These are phyloP conservation scores for Laticauda colubrina DNA, from an alignment of 2,113 vertebrate genomes.

Conservation along the genomic window DNA sequence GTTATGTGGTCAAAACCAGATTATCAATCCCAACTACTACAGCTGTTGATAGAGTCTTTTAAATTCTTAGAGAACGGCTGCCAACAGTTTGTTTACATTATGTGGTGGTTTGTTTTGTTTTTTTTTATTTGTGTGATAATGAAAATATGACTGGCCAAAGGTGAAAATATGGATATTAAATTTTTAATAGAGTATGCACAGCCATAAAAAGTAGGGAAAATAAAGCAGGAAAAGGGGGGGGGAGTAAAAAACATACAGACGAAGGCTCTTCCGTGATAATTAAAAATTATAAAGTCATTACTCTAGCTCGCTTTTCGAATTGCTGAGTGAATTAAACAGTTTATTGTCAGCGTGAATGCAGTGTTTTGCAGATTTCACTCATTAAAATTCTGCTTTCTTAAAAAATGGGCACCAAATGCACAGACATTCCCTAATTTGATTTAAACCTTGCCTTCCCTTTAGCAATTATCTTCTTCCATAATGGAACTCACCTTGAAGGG, in stretches of 20 bases:
- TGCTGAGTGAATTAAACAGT: constrained; percentile 48
- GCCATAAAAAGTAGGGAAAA: constrained; percentile 21
- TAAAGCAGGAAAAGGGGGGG: constrained; percentile 15
- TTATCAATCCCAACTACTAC: not conserved
- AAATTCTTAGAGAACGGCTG: not conserved
- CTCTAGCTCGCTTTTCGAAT: constrained; percentile 57
- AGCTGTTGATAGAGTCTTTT: not conserved
- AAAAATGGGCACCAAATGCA: constrained; percentile 36
- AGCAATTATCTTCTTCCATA: constrained; percentile 44
- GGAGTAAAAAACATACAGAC: constrained; percentile 14
- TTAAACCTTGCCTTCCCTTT: constrained; percentile 35
- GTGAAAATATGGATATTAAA: constrained; percentile 62
- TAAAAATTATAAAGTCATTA: constrained; percentile 64
- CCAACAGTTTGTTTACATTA: constrained; percentile 41
- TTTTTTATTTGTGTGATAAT: constrained; percentile 55
- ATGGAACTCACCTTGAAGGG: constrained; percentile 47
- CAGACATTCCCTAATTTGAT: constrained; percentile 30
- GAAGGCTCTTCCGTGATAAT: constrained; percentile 43
- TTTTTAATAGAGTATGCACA: constrained; percentile 52
- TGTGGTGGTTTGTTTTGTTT: not conserved
- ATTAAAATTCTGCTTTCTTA: constrained; percentile 59
- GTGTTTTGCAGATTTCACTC: constrained; percentile 53
- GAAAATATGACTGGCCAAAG: constrained; percentile 46
- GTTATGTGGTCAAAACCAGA: not conserved
- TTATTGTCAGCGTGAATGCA: constrained; percentile 44